phyloP scores from a whole-genome alignment of 2,797 vertebrate species.

The Takifugu rubripes region DNA sequence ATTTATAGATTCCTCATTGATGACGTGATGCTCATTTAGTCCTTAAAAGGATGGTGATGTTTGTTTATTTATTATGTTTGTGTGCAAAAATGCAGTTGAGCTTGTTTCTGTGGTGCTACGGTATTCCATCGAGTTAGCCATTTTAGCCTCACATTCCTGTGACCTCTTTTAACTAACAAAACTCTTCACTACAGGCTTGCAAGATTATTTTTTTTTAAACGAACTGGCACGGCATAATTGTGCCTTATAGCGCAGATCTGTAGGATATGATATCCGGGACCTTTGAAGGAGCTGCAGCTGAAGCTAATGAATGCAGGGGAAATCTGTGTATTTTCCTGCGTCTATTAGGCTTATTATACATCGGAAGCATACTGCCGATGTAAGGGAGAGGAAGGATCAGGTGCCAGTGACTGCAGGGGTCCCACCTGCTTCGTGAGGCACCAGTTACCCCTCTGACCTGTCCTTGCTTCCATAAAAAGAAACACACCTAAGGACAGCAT shows the following conservation, averaged over 20 bases:
- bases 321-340: slow-evolving; percentile 51
- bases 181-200: slow-evolving; percentile 31
- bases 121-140: slow-evolving; percentile 26
- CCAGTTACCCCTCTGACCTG: slow-evolving; percentile 59
- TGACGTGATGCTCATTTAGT: slow-evolving; percentile 27
- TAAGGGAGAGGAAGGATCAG: slow-evolving; percentile 32
- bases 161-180: slow-evolving; percentile 56
- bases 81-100: slow-evolving; percentile 29
- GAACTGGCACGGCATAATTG: slow-evolving; percentile 36
- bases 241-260: slow-evolving; percentile 40
- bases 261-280: slow-evolving; percentile 33
- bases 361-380: slow-evolving; percentile 23
- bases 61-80: slow-evolving; percentile 42
- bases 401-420: slow-evolving; percentile 58
- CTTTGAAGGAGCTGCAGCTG: slow-evolving; percentile 43
- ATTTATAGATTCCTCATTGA: slow-evolving; percentile 20
- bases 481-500: slow-evolving; percentile 13
- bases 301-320: slow-evolving; percentile 54
- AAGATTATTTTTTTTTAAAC: slow-evolving; percentile 1
- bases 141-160: slow-evolving; percentile 49
- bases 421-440: slow-evolving; percentile 68
- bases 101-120: slow-evolving; percentile 30
- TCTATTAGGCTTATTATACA: slow-evolving; percentile 63
- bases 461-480: slow-evolving; percentile 25
- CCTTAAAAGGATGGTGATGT: slow-evolving; percentile 51